Evolutionary conservation across 1,140 invertebrate genomes (phyloP).

Genomic region (Philopotamus ludificatus): DNA sequence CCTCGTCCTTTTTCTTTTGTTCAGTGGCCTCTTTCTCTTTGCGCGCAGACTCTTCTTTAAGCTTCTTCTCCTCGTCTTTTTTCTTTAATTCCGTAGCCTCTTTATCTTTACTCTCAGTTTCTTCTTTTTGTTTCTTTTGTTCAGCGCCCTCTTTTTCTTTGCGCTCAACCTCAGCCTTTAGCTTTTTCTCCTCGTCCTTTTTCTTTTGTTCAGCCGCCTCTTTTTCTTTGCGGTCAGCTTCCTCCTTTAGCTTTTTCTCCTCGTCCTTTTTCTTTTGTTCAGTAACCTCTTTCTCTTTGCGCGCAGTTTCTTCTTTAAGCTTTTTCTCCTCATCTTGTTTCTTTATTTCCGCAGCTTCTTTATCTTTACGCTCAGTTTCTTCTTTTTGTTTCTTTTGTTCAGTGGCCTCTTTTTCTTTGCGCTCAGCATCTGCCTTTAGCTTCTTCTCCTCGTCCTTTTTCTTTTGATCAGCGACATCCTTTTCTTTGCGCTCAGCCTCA

Average conservation of each 20-base stretch:
- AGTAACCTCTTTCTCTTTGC: constrained; percentile 13
- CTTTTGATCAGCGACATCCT: constrained; percentile 24
- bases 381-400: constrained; percentile 34
- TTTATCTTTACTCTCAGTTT: constrained; percentile 4
- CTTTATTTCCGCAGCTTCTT: constrained; percentile 13
- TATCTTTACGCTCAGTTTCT: constrained; percentile 31
- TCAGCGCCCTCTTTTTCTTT: no score
- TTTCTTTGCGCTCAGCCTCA: constrained; percentile 18
- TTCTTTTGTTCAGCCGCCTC: constrained; percentile 23
- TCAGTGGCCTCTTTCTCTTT: no score
- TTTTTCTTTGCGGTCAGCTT: constrained; percentile 26
- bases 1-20: constrained; percentile 43
- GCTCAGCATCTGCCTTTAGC: constrained; percentile 34
- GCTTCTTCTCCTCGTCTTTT: no score
- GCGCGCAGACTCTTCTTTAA: no score
- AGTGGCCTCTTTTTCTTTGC: constrained; percentile 41
- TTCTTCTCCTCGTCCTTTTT: constrained; percentile 39
- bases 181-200: constrained; percentile 29
- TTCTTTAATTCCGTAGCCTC: no score
- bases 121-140: no score
- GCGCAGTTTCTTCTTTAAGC: neutral
- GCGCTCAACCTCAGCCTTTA: constrained; percentile 28
- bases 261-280: constrained; percentile 35
- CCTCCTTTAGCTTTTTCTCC: constrained; percentile 36
- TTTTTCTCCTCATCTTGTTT: no score